Percentiles rank a stretch among this genome's conserved stretches.
Conservation (phyloP, 2,888 invertebrate species). For the Hemaris fuciformis region DNA sequence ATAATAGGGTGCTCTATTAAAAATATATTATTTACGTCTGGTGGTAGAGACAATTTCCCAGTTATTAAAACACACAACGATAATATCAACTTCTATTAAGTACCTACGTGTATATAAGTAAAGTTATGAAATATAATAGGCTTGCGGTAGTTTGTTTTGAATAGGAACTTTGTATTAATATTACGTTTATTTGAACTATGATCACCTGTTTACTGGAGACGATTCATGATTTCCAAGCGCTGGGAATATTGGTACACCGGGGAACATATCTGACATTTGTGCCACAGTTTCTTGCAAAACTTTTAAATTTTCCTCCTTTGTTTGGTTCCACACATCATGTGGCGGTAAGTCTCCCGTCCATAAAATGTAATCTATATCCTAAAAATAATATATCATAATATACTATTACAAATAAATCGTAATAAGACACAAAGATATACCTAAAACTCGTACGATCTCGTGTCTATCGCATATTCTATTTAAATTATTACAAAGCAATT, state of each 20-base stretch:
- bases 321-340: constrained; percentile 97
- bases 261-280: constrained; percentile 93
- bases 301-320: constrained; percentile 92
- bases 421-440: neutral
- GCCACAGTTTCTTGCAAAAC: constrained; percentile 92
- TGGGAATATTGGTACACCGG: constrained; percentile 95
- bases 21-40: too few species aligned
- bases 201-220: constrained; percentile 95
- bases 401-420: neutral
- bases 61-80: too few species aligned
- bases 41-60: too few species aligned
- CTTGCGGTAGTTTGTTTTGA: too few species aligned
- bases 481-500: neutral
- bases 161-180: too few species aligned
- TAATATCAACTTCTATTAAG: too few species aligned
- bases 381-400: neutral
- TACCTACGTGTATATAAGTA: too few species aligned
- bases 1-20: too few species aligned
- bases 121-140: too few species aligned
- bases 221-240: constrained; percentile 98
- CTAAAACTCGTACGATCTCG: neutral
- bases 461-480: neutral
- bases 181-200: constrained; percentile 12
- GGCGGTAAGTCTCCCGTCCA: constrained; percentile 99
- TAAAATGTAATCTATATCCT: constrained; percentile 95